Base-by-base conservation (phyloP, 2,797 vertebrate species). In the Synanceia verrucosa region DNA sequence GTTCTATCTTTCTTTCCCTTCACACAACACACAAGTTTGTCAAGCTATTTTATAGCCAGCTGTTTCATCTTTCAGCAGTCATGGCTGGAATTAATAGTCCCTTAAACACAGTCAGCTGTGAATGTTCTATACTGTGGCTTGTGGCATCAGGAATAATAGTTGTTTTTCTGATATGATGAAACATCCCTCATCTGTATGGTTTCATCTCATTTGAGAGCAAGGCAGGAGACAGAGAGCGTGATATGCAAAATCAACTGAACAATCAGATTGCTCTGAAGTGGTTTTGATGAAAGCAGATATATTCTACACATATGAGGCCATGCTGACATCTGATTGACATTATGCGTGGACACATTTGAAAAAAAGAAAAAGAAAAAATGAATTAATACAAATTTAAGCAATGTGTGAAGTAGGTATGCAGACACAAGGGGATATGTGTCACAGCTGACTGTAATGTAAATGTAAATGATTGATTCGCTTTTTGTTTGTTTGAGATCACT, bases 21-120 rank as follows among this genome's bases (percentile, higher is more conserved):
- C 47, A 73, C 63, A 73, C 56, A 57, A 74, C 47, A 31, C 76
- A 81, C 70, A 81, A 57, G 73, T 90, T 89, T 87, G 84, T 88
- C 89, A 79, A 51, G 68, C 83, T 65, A 81, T 85, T 93, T 93
- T 90, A 92, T 76, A 64, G 79, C 81, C 83, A 88, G 85, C 86
- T 89, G 88, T 87, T 92, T 90, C 86, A 91, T 91, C 85, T 92
- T 88, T 86, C 81, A 77, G 70, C 84, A 82, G 87, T 83, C 91
- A 79, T 82, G 85, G 73, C 81, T 88, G 69, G 85, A 90, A 91
- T 91, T 89, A 94, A 92, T 90, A 75, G 86, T 82, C 70, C 82
- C 66, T 69, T 84, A 88, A 90, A 87, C 83, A 73, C 72, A 84
- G 85, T 80, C 91, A 91, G 89, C 89, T 92, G 91, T 62, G 76